Evolutionary conservation across 2,888 invertebrate species (phyloP), one percentile per base, ranked within the genome.

Genomic region (Resseliella maxima): DNA sequence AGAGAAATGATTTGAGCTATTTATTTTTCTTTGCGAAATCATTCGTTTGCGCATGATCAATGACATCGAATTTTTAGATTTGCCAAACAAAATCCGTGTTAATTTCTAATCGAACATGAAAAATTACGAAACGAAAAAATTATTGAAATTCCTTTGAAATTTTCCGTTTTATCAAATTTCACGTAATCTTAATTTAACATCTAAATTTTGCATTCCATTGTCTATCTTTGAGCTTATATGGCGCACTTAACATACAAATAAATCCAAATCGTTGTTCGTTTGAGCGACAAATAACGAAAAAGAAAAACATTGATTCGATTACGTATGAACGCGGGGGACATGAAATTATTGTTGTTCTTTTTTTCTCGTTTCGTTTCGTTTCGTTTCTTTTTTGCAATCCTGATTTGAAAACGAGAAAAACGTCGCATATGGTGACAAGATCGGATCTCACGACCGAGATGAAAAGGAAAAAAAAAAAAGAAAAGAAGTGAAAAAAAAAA

Each of bases 311-410:
- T 83, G 83, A 83, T 83, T 83, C 24, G 83, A 83, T 83, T 83
- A 83, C 83, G 83, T 83, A 83, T 83, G 38, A 38, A 83, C 83
- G 83, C 83, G 83, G 83, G 83, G 83, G 83, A 83, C 83, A 83
- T 83, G 83, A 83, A 83, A 83, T 38, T 83, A 38, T n/a, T 38
- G n/a, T 38, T 83, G n/a, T 72, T 72, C 15, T 8, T 35, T 38
- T 38, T 83, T 38, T 83, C 38, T 54, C 54, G 8, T 54, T 54
- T n/a, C n/a, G n/a, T n/a, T n/a, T n/a, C n/a, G n/a, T n/a, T n/a
- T n/a, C n/a, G n/a, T n/a, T n/a, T n/a, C n/a, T n/a, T n/a, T n/a
- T n/a, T n/a, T n/a, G n/a, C n/a, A n/a, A n/a, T n/a, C n/a, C n/a
- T 54, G 3, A 36, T 24, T 38, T 24, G 83, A 83, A 83, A 83